These are phyloP conservation scores for Polypterus bichir DNA, from an alignment of 2,113 vertebrate genomes.

Conservation along the genomic window DNA sequence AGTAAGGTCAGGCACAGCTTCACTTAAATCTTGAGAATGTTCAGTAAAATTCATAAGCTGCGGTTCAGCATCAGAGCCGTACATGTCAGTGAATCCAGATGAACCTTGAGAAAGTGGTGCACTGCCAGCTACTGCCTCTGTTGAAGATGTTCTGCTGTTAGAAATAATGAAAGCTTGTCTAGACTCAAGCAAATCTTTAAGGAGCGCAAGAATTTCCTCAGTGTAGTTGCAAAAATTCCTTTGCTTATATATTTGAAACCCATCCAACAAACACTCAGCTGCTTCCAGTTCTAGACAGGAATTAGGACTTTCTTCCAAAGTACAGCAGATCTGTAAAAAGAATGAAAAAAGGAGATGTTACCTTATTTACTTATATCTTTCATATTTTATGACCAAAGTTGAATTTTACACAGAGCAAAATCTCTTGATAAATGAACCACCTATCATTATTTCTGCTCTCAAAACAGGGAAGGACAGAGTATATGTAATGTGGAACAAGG, in stretches of 20 bases:
- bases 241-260: conserved; percentile 66
- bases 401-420: no score
- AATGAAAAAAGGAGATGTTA: neutral
- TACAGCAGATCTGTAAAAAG: conserved; percentile 67
- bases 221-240: conserved; percentile 44
- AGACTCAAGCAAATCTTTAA: conserved; percentile 69
- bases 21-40: conserved; percentile 50
- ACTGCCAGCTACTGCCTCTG: conserved; percentile 84
- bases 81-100: conserved; percentile 79
- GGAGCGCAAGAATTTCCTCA: conserved; percentile 61
- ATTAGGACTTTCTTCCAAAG: conserved; percentile 69
- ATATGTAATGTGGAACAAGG: no score
- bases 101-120: conserved; percentile 86
- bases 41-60: conserved; percentile 56
- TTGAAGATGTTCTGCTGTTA: conserved; percentile 83
- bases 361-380: no score
- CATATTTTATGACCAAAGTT: no score
- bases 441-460: no score
- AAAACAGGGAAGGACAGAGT: no score
- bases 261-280: conserved; percentile 51
- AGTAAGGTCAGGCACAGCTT: conserved; percentile 48
- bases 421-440: no score
- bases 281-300: conserved; percentile 62
- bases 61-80: conserved; percentile 73
- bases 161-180: conserved; percentile 60